A percentile compares a stretch with the other conserved stretches of the same genome.
Conservation (phyloP, 2,113 vertebrate genomes). For the Marcusenius ussheri region DNA sequence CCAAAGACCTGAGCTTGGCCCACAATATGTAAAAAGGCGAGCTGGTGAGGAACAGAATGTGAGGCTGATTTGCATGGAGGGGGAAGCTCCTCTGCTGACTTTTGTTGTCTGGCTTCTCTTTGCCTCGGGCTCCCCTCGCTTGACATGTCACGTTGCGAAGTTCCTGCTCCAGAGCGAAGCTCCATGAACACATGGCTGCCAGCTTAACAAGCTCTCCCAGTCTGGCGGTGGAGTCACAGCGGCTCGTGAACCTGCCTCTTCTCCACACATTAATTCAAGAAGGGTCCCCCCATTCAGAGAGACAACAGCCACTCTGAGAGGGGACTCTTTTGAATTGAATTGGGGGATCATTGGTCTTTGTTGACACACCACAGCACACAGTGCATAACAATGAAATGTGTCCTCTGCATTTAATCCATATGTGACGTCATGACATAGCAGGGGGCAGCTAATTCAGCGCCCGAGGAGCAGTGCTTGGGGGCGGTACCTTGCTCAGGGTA, state of each 20-base stretch:
- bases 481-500: too few species aligned
- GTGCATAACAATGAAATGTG: too few species aligned
- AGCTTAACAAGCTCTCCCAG: conserved; percentile 8
- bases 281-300: neutral
- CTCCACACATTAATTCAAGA: neutral
- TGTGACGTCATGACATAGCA: too few species aligned
- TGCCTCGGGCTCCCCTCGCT: conserved; percentile 53
- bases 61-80: conserved; percentile 62
- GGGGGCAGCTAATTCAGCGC: too few species aligned
- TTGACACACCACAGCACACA: too few species aligned
- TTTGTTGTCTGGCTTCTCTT: conserved; percentile 45
- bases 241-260: neutral
- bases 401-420: too few species aligned
- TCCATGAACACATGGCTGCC: neutral
- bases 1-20: conserved; percentile 29
- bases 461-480: too few species aligned
- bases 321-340: neutral
- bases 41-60: conserved; percentile 45
- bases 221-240: neutral
- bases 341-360: too few species aligned
- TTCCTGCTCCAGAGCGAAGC: conserved; percentile 19
- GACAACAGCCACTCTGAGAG: neutral
- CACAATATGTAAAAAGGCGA: conserved; percentile 59
- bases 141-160: conserved; percentile 52
- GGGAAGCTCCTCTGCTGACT: conserved; percentile 48